Conservation (phyloP, 37 sponge, comb jelly and placozoan genomes). For the Hexactinellida sp. region DNA sequence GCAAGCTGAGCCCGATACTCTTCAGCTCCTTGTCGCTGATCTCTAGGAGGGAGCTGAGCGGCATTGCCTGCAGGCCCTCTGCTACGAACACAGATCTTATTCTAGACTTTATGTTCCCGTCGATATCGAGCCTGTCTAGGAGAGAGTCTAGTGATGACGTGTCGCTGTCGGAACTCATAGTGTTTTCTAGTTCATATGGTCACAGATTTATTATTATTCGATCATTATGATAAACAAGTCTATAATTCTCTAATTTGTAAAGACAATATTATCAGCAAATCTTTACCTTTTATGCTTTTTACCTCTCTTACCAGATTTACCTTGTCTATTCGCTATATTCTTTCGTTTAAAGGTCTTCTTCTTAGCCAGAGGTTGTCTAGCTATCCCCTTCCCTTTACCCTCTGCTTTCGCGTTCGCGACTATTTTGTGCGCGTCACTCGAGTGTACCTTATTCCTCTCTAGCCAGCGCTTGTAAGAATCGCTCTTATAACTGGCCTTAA, state of each 20-base stretch:
- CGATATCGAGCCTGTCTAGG: background rate
- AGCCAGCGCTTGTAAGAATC: background rate
- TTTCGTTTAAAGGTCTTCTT: background rate
- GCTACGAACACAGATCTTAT: background rate
- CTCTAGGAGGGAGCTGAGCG: background rate
- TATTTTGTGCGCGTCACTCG: background rate
- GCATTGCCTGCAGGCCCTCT: background rate
- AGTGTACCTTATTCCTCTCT: slow-evolving; percentile 1
- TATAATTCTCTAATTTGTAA: too few relatives aligned
- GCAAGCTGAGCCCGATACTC: background rate
- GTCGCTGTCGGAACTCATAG: background rate
- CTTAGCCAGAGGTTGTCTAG: slow-evolving; percentile 8
- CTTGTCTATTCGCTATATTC: background rate
- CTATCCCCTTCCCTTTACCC: background rate
- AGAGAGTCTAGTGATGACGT: background rate
- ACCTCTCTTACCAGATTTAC: background rate
- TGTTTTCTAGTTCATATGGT: too few relatives aligned
- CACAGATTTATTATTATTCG: too few relatives aligned
- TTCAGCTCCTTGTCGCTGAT: background rate
- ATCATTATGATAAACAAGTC: too few relatives aligned
- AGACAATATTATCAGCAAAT: too few relatives aligned
- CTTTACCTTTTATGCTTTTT: background rate
- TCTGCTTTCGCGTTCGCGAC: background rate
- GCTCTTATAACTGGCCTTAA: slow-evolving; percentile 70
- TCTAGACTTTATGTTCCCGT: background rate